A percentile compares a stretch with the other conserved stretches of the same genome.
phyloP scores from a whole-genome alignment of 1,140 invertebrate species.

The Lethrus apterus region DNA sequence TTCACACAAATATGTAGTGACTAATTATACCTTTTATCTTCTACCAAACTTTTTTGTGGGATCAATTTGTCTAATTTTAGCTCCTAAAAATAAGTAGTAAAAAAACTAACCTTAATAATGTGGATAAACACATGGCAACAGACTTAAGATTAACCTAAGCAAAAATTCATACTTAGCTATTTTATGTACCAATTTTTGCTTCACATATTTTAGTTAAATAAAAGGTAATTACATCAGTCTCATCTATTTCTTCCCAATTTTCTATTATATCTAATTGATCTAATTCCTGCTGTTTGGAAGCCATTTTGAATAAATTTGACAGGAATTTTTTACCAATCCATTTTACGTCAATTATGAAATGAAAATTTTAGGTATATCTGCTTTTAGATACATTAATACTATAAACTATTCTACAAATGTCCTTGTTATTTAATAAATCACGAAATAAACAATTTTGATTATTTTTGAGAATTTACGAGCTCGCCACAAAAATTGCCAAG shows the following conservation, averaged over 20 bases:
- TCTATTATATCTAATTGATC: slow-evolving; percentile 35
- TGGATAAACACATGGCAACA: slow-evolving; percentile 12
- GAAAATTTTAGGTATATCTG: too few species aligned
- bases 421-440: too few species aligned
- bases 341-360: too few species aligned
- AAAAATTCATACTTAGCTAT: slow-evolving; percentile 3
- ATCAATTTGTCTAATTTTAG: slow-evolving; percentile 37
- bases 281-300: slow-evolving; percentile 38
- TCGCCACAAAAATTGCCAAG: too few species aligned
- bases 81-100: slow-evolving; percentile 33
- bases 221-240: slow-evolving; percentile 37
- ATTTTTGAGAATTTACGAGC: too few species aligned
- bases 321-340: slow-evolving; percentile 14
- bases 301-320: slow-evolving; percentile 31
- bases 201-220: slow-evolving; percentile 2
- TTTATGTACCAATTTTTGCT: slow-evolving; percentile 12
- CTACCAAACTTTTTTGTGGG: slow-evolving; percentile 28
- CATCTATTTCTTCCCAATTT: slow-evolving; percentile 41
- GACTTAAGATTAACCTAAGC: slow-evolving; percentile 3
- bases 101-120: slow-evolving; percentile 12
- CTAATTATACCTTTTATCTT: slow-evolving; percentile 31
- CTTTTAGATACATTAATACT: too few species aligned
- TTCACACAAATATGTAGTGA: neutral
- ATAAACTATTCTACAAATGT: too few species aligned
- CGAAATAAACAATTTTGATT: too few species aligned